These are phyloP conservation scores for Bubo bubo DNA, from an alignment of 2,113 vertebrate genomes.

Conservation along the genomic window DNA sequence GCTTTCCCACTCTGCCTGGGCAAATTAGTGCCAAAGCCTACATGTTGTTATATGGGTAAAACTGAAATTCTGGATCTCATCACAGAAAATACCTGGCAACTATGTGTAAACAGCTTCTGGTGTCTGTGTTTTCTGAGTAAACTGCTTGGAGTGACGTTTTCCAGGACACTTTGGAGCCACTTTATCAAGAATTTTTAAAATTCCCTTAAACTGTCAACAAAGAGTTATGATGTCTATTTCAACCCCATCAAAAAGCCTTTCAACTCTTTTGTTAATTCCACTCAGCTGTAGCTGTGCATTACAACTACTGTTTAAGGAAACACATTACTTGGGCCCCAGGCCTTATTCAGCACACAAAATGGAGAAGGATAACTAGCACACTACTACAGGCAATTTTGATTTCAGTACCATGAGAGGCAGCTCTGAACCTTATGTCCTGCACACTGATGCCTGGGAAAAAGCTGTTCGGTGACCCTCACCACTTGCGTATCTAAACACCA, in stretches of 20 bases:
- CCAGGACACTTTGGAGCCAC: background rate
- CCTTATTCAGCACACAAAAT: background rate
- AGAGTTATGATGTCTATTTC: background rate
- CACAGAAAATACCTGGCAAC: background rate
- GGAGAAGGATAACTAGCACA: background rate
- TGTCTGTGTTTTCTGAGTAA: background rate
- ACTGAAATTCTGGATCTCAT: constrained; percentile 3
- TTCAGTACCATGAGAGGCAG: background rate
- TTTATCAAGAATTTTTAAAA: constrained; percentile 7
- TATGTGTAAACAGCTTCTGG: background rate
- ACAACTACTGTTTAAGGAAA: background rate
- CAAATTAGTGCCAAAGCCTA: background rate
- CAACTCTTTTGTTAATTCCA: background rate
- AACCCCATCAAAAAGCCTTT: background rate
- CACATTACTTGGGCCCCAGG: background rate
- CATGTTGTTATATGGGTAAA: background rate
- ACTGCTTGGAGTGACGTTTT: background rate
- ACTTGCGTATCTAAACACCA: background rate
- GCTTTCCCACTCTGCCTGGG: background rate
- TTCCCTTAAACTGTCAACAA: background rate
- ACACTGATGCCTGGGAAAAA: background rate
- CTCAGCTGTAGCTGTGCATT: background rate
- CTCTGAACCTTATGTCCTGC: background rate
- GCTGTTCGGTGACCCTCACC: background rate
- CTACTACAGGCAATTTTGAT: background rate